Conservation (phyloP, 2,797 vertebrate genomes). For the Pterois miles region DNA sequence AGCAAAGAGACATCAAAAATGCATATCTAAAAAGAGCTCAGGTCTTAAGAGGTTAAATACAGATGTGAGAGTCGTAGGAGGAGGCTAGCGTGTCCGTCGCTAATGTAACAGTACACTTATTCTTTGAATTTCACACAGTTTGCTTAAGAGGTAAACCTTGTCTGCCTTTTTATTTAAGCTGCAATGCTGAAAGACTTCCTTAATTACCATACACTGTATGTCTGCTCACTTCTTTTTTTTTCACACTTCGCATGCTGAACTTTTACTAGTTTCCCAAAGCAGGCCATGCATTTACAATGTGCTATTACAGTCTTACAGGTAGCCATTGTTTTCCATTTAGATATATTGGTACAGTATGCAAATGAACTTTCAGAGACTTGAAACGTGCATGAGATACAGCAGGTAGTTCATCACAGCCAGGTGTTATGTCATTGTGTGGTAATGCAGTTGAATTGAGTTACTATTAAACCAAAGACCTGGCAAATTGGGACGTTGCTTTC, state of each 20-base stretch:
- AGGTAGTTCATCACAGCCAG: background rate
- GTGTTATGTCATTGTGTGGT: background rate
- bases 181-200: background rate
- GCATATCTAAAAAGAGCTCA: no score
- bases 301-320: background rate
- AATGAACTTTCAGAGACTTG: background rate
- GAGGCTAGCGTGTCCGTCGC: background rate
- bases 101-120: background rate
- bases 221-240: background rate
- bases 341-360: background rate
- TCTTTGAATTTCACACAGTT: slow-evolving; percentile 11
- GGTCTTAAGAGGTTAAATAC: no score
- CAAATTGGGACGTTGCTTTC: background rate
- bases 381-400: background rate
- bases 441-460: background rate
- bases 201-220: background rate
- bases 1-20: no score
- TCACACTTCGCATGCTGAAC: background rate
- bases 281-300: background rate
- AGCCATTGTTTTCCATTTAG: background rate
- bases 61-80: slow-evolving; percentile 58
- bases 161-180: slow-evolving; percentile 30
- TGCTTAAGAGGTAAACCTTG: slow-evolving; percentile 17
- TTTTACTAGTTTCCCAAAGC: background rate
- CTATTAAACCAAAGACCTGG: background rate